Base-by-base conservation (phyloP, 2,888 invertebrate species). In the Leptogaster cylindrica region DNA sequence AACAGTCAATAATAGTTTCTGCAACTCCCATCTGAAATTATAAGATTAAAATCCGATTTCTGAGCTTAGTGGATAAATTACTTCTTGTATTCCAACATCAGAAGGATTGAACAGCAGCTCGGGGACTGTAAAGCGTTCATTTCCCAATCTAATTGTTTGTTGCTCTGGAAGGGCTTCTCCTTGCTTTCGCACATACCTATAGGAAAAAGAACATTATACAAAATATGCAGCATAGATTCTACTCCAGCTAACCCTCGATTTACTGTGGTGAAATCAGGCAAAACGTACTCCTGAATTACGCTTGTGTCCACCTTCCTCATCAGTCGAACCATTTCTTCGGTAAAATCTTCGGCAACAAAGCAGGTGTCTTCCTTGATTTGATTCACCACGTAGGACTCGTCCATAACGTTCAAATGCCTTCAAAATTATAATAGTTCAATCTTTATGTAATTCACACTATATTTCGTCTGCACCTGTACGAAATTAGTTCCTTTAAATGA, bases 321-420 rank as follows among this genome's bases (percentile, higher is more conserved):
- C 70, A 83, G 84, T 14, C 92, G 88, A 50, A 85, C 85, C 88
- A 96, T 89, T 74, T 97, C 96, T 16, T 82, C 82, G 74, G 87
- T 86, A 75, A 96, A 95, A 77, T 97, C 85, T 72, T 87, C 84
- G 0, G 97, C 90, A 0, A 98, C 95, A 83, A 89, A 99, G 78
- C 98, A 98, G 0, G 92, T 88, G 78, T 99, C 98, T 81, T 99
- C 99, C 80, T 99, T 99, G 0, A 91, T 92, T 82, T 99, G 97
- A 82, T 99, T 99, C 50, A 99, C 95, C 0, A 99, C 96, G 82
- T 93, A 96, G 0, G 97, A 96, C 81, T 99, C 99, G 78, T 98
- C 97, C 95, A 97, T 95, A 0, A 99, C 97, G 83, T 99, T 95
- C 46, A 98, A 82, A 77, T 98, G 97, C 41, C 90, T 84, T 73